phyloP scores from a whole-genome alignment of 2,797 vertebrate species.

The Trachurus trachurus region DNA sequence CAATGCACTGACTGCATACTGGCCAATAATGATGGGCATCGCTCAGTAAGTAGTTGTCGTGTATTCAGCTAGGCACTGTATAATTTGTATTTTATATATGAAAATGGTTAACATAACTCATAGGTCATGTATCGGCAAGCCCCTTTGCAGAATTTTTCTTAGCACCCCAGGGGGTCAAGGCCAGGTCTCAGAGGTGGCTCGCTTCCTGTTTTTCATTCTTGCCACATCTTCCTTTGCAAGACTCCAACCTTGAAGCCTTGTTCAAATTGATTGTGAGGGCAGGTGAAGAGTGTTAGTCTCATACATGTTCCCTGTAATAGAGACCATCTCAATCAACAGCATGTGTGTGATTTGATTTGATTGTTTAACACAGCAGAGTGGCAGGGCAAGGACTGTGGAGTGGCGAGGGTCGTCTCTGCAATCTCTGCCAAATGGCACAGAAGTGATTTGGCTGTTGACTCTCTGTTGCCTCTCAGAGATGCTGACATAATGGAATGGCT shows the following conservation, averaged over 20 bases:
- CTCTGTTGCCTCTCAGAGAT: slow-evolving; percentile 75
- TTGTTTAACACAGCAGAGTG: slow-evolving; percentile 48
- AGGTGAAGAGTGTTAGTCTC: slow-evolving; percentile 25
- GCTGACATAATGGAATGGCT: slow-evolving; percentile 80
- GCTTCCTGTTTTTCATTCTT: slow-evolving; percentile 11
- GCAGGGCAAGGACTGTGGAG: slow-evolving; percentile 43
- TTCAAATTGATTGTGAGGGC: slow-evolving; percentile 4
- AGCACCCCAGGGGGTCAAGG: no score
- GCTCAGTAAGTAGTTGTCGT: no score
- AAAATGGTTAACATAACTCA: no score
- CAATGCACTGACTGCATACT: no score
- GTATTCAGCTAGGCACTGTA: no score
- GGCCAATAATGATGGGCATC: no score
- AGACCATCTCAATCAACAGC: slow-evolving; percentile 32
- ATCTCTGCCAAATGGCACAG: slow-evolving; percentile 68
- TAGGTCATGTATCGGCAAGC: no score
- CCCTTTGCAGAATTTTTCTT: no score
- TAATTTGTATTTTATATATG: no score
- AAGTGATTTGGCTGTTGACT: slow-evolving; percentile 76
- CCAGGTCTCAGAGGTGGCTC: background rate
- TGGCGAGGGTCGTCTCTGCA: slow-evolving; percentile 49
- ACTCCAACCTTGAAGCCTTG: slow-evolving; percentile 26
- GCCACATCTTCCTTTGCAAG: slow-evolving; percentile 18
- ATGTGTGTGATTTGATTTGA: slow-evolving; percentile 41
- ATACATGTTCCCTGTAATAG: slow-evolving; percentile 11